Evolutionary conservation across 2,888 invertebrate genomes (phyloP).

Genomic region (Plemyria rubiginata): DNA sequence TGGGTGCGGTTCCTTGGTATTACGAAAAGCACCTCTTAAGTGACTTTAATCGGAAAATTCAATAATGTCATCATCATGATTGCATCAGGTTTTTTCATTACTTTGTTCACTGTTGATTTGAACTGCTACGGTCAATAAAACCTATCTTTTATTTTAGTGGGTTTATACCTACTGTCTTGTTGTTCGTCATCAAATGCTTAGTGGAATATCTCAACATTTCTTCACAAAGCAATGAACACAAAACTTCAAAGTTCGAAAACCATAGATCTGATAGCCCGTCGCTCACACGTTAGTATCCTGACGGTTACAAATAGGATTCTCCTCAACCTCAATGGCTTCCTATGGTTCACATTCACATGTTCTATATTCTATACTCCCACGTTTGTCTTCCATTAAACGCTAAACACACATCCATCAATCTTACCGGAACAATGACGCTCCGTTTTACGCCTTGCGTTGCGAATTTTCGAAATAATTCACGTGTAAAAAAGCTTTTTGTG

Average conservation of each 20-base stretch:
- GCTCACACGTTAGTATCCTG: conserved; percentile 31
- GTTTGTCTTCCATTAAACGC: conserved; percentile 59
- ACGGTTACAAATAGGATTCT: conserved; percentile 34
- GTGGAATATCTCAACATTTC: not conserved
- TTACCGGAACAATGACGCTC: conserved; percentile 63
- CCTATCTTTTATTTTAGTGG: not conserved
- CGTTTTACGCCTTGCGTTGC: conserved; percentile 55
- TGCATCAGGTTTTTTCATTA: conserved; percentile 2
- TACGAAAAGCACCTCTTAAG: conserved; percentile 44
- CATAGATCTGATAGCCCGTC: conserved; percentile 18
- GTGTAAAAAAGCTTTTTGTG: conserved; percentile 43
- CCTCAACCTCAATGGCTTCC: conserved; percentile 33
- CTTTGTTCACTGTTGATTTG: not conserved
- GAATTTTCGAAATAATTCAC: conserved; percentile 55
- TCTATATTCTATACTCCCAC: conserved; percentile 75
- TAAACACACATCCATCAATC: conserved; percentile 65
- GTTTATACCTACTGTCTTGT: not conserved
- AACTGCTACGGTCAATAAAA: not conserved
- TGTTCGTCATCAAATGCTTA: not conserved
- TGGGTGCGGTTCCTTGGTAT: conserved; percentile 49
- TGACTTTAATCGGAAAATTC: conserved; percentile 5
- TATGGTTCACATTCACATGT: conserved; percentile 78
- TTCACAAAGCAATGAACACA: conserved; percentile 16
- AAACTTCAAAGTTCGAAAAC: conserved; percentile 7
- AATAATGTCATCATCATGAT: not conserved